phyloP scores from a whole-genome alignment of 2,113 vertebrate genomes.

The Diphyllodes magnificus region DNA sequence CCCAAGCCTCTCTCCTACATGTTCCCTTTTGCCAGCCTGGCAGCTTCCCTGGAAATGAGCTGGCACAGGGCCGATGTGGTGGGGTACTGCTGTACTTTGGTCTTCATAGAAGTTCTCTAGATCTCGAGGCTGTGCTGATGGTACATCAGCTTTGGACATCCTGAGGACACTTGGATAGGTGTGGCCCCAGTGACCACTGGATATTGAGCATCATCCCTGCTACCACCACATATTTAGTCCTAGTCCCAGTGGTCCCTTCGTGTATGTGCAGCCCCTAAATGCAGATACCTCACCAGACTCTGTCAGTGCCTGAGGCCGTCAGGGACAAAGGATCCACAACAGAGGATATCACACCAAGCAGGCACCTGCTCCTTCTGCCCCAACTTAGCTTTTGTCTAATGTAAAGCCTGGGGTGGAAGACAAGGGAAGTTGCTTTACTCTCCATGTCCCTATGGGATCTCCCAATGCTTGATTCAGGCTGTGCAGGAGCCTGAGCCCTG shows the following conservation, averaged over 20 bases:
- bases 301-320: accelerated
- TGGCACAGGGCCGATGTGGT: accelerated
- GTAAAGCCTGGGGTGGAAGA: not conserved
- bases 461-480: accelerated
- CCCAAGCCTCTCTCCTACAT: not conserved
- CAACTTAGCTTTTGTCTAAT: accelerated
- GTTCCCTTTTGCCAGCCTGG: not conserved
- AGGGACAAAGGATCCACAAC: accelerated
- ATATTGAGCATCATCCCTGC: not conserved
- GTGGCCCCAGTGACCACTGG: accelerated
- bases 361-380: not conserved
- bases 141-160: not conserved
- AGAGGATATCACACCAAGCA: not conserved
- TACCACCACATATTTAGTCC: accelerated
- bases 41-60: accelerated
- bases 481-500: not conserved
- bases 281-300: not conserved
- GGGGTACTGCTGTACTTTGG: accelerated
- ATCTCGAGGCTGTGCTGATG: accelerated
- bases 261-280: not conserved
- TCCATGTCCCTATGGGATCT: accelerated
- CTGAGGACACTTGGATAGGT: accelerated
- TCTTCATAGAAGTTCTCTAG: accelerated
- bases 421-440: not conserved
- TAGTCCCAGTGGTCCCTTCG: accelerated